Conservation (phyloP, 2,797 vertebrate genomes). For the Acrossocheilus wenchowensis region DNA sequence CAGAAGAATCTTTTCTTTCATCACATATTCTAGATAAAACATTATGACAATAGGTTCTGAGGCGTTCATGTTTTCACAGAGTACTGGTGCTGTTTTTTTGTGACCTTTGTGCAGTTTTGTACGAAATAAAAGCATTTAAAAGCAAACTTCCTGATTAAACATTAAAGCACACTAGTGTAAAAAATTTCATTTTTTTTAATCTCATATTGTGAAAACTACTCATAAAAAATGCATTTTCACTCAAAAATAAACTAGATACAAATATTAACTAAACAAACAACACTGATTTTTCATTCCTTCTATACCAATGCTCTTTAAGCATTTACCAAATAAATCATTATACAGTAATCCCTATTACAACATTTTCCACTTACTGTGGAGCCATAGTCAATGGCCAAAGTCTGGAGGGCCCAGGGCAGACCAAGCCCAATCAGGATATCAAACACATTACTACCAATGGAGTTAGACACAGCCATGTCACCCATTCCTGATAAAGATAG, state of each 20-base stretch:
- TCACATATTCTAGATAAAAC: too few species aligned
- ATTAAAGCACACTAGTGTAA: too few species aligned
- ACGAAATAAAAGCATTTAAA: too few species aligned
- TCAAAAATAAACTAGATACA: neutral
- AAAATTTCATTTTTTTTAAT: too few species aligned
- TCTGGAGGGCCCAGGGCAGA: conserved; percentile 92
- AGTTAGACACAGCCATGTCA: conserved; percentile 98
- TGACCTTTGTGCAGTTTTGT: too few species aligned
- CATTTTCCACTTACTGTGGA: conserved; percentile 85
- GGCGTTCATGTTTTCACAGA: too few species aligned
- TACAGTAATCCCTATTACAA: neutral
- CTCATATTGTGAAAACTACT: too few species aligned
- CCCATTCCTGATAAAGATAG: conserved; percentile 84
- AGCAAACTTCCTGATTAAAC: too few species aligned
- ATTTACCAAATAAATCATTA: conserved; percentile 3
- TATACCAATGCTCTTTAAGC: neutral
- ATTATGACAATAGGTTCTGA: too few species aligned
- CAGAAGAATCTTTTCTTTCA: too few species aligned
- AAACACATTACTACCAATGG: conserved; percentile 96
- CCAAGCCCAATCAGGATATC: conserved; percentile 95
- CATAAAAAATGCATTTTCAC: too few species aligned
- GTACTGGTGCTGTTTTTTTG: too few species aligned
- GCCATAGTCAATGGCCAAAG: conserved; percentile 91
- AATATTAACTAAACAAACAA: neutral
- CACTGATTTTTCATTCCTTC: neutral